Evolutionary conservation across 2,113 vertebrate species (phyloP).

Genomic region (Accipiter virgatus): DNA sequence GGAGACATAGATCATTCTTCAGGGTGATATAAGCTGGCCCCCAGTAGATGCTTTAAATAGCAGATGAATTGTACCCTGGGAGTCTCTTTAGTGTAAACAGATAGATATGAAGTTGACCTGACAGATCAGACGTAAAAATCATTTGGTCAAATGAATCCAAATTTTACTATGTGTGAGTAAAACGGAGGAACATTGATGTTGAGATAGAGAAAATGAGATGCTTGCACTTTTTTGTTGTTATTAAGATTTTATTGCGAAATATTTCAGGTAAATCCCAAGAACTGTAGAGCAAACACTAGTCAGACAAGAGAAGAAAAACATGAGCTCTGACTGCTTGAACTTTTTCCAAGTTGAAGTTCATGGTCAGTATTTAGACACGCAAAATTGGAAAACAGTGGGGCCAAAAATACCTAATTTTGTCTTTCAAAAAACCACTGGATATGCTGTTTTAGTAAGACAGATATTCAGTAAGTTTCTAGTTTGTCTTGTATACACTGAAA

Average conservation of each 20-base stretch:
- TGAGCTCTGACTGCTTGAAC: neutral
- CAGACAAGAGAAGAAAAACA: neutral
- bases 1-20: neutral
- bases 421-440: neutral
- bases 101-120: neutral
- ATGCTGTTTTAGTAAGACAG: neutral
- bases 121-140: neutral
- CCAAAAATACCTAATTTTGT: neutral
- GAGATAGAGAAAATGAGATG: neutral
- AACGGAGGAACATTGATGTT: neutral
- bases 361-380: neutral
- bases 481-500: neutral
- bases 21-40: neutral
- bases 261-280: neutral
- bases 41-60: neutral
- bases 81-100: neutral
- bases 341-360: neutral
- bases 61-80: neutral
- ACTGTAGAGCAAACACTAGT: neutral
- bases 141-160: neutral
- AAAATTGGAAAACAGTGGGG: neutral
- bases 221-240: neutral
- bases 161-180: neutral
- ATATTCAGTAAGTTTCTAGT: neutral
- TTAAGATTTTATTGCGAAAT: neutral